These are phyloP conservation scores for Rotaria socialis DNA, from an alignment of 2,888 invertebrate genomes.

Conservation along the genomic window DNA sequence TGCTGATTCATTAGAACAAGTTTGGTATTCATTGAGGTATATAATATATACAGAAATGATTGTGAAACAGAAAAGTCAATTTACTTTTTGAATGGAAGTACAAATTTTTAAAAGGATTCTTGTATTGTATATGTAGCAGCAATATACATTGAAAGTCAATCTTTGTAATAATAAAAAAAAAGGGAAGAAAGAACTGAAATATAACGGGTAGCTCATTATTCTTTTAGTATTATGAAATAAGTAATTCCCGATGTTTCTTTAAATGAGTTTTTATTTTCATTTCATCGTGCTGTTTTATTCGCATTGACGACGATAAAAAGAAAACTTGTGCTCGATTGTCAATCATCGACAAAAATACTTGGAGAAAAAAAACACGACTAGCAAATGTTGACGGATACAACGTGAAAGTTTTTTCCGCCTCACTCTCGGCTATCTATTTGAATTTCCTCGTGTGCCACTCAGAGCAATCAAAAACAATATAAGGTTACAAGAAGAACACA, in stretches of 20 bases:
- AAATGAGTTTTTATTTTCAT: not conserved
- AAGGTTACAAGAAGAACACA: too few species aligned
- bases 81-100: too few species aligned
- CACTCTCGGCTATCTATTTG: not conserved
- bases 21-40: too few species aligned
- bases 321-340: not conserved
- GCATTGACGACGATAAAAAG: not conserved
- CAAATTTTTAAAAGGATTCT: too few species aligned
- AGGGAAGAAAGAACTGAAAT: not conserved
- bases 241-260: not conserved
- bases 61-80: too few species aligned
- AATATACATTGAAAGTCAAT: not conserved
- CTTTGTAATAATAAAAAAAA: not conserved
- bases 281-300: not conserved
- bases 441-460: not conserved
- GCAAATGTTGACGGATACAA: not conserved
- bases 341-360: not conserved
- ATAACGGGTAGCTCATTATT: not conserved
- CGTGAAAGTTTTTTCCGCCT: not conserved
- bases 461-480: too few species aligned
- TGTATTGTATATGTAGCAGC: not conserved
- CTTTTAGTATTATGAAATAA: not conserved
- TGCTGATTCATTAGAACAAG: too few species aligned
- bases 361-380: not conserved
- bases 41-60: too few species aligned